Evolutionary conservation across 2,888 invertebrate genomes (phyloP).

Genomic region (Pyrgus malvae): DNA sequence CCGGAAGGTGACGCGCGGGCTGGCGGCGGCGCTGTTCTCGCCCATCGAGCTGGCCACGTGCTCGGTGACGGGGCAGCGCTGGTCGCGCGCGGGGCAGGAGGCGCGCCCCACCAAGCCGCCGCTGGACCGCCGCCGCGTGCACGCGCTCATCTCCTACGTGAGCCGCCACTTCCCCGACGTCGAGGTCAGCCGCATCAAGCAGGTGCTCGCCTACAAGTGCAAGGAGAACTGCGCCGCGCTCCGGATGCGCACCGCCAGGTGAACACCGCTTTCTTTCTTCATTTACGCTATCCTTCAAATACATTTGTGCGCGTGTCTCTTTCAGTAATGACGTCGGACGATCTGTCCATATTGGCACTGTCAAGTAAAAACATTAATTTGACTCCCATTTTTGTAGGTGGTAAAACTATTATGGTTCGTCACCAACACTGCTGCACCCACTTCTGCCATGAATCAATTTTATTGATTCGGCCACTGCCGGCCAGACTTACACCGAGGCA

Average conservation of each 20-base stretch:
- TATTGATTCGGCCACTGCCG: too few relatives aligned
- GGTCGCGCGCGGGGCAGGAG: conserved; percentile 87
- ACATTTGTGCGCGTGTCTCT: too few relatives aligned
- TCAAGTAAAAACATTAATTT: too few relatives aligned
- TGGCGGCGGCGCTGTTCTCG: conserved; percentile 88
- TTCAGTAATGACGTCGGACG: neutral
- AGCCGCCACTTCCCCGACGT: conserved; percentile 87
- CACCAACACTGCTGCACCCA: too few relatives aligned
- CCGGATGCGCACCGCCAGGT: conserved; percentile 87
- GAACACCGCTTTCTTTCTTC: conserved; percentile 40
- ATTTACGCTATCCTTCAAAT: neutral
- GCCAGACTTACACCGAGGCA: too few relatives aligned
- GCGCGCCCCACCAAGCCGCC: conserved; percentile 89
- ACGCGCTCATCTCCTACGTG: conserved; percentile 89
- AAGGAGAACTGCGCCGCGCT: conserved; percentile 90
- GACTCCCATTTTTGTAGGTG: too few relatives aligned
- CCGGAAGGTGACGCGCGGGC: conserved; percentile 86
- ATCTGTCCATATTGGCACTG: too few relatives aligned
- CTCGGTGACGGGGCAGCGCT: conserved; percentile 88
- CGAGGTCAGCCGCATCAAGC: conserved; percentile 88
- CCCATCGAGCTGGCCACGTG: conserved; percentile 88
- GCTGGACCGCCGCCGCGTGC: conserved; percentile 86
- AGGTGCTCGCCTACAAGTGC: conserved; percentile 89
- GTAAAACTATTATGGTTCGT: too few relatives aligned
- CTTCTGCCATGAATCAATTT: too few relatives aligned